Conservation (phyloP, 2,888 invertebrate genomes). For the Ophraella communa region DNA sequence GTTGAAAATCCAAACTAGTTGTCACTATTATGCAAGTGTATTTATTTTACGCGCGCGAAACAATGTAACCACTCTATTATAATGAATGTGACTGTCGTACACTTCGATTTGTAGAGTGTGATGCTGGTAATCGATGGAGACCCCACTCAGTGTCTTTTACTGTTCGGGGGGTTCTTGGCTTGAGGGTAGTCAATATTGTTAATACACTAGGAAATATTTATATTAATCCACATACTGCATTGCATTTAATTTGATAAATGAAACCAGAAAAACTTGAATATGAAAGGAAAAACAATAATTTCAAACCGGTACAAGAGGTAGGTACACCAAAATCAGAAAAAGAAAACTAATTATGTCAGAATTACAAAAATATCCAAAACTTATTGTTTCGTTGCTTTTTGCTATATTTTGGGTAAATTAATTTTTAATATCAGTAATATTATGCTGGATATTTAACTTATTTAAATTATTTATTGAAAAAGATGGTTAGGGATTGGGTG, state of each 20-base stretch:
- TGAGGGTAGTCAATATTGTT: background rate
- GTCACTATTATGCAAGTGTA: background rate
- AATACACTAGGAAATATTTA: background rate
- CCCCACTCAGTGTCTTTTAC: slow-evolving; percentile 2
- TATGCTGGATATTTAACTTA: no score
- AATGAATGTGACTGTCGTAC: background rate
- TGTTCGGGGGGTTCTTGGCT: background rate
- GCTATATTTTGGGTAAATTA: no score
- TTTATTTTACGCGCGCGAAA: slow-evolving; percentile 3
- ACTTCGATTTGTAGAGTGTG: background rate
- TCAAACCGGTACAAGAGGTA: no score
- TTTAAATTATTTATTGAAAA: no score
- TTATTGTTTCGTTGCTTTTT: no score
- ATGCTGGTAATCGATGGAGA: background rate
- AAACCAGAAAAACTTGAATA: background rate
- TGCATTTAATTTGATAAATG: background rate
- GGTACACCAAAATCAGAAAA: no score
- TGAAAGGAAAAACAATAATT: no score
- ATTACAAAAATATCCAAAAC: no score
- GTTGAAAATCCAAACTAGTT: background rate
- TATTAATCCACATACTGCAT: background rate
- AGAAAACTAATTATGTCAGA: no score
- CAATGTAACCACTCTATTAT: background rate
- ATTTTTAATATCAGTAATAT: no score
- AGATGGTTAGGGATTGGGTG: no score